Conservation (phyloP, 1,140 invertebrate species). For the Harlomillsia oculata region DNA sequence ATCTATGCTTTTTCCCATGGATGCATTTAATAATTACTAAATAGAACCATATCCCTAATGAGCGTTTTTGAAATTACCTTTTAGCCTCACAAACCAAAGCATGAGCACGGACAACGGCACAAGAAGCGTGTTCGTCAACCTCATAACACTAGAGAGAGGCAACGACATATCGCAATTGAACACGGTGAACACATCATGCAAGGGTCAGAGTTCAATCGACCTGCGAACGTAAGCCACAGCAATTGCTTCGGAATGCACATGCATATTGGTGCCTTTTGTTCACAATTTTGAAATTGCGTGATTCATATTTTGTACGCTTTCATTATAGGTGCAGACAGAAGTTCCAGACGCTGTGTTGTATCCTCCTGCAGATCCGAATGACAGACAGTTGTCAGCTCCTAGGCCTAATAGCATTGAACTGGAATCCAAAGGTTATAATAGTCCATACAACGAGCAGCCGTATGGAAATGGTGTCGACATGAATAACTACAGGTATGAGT, state of each 20-base stretch:
- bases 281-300: neutral
- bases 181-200: conserved; percentile 80
- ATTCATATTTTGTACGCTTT: neutral
- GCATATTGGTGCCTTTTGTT: no score
- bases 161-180: conserved; percentile 67
- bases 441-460: conserved; percentile 11
- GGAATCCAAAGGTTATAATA: conserved; percentile 13
- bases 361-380: conserved; percentile 12
- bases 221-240: conserved; percentile 25
- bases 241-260: no score
- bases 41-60: no score
- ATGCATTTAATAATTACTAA: no score
- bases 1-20: no score
- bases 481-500: no score
- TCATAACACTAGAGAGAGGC: conserved; percentile 73
- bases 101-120: conserved; percentile 53
- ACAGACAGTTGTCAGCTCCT: conserved; percentile 5
- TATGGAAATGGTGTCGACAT: conserved; percentile 24
- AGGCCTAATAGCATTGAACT: conserved; percentile 22
- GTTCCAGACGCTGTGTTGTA: conserved; percentile 19
- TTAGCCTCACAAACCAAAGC: conserved; percentile 52
- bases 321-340: conserved; percentile 9
- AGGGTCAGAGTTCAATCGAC: conserved; percentile 38
- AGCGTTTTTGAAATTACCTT: no score
- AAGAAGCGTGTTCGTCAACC: conserved; percentile 73